phyloP scores from a whole-genome alignment of 2,113 vertebrate species.

The Laterallus jamaicensis region DNA sequence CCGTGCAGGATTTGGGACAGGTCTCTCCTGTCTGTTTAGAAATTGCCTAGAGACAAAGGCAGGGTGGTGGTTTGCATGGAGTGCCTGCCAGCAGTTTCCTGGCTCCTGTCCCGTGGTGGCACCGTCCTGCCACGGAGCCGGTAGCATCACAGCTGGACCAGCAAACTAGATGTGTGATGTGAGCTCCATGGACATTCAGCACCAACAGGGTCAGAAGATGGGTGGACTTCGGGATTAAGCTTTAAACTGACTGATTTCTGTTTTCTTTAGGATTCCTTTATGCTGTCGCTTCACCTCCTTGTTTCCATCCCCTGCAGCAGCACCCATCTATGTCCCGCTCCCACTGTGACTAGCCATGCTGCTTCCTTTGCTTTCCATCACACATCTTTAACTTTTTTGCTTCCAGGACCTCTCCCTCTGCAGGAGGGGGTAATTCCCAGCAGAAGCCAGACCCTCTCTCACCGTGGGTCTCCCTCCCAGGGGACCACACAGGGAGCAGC shows the following conservation, averaged over 20 bases:
- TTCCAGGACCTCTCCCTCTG: not conserved
- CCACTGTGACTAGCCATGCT: accelerated
- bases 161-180: accelerated
- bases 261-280: not conserved
- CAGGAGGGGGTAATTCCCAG: not conserved
- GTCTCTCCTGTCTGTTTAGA: slow-evolving; percentile 23
- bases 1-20: not conserved
- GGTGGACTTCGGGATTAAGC: not conserved
- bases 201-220: not conserved
- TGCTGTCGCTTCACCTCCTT: not conserved
- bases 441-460: not conserved
- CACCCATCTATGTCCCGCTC: not conserved
- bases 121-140: not conserved
- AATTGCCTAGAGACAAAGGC: not conserved
- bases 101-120: not conserved
- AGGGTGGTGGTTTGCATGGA: not conserved
- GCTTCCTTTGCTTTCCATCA: not conserved
- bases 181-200: not conserved
- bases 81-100: not conserved
- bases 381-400: not conserved
- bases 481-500: not conserved
- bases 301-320: not conserved
- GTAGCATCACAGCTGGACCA: not conserved
- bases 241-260: not conserved
- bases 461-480: accelerated